Evolutionary conservation across 2,113 vertebrate genomes (phyloP).

Genomic region (Athene noctua): DNA sequence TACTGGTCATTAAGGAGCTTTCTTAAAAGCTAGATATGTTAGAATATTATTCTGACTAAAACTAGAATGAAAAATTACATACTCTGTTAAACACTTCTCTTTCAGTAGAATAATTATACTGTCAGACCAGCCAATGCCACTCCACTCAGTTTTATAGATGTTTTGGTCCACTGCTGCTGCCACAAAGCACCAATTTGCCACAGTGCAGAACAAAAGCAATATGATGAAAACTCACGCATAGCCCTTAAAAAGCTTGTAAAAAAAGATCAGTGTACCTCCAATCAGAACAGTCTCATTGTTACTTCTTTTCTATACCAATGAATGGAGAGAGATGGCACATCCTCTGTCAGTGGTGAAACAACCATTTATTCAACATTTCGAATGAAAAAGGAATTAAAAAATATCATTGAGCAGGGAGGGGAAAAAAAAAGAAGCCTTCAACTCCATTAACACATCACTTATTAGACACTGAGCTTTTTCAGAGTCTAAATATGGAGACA

Average conservation of each 20-base stretch:
- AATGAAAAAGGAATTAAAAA: neutral
- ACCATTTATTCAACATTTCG: neutral
- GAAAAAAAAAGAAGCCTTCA: neutral
- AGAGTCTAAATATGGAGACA: neutral
- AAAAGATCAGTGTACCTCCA: neutral
- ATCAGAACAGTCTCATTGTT: neutral
- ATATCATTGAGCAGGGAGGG: rapidly evolving
- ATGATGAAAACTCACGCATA: neutral
- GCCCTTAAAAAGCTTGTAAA: neutral
- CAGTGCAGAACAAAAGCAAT: neutral
- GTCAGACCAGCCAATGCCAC: neutral
- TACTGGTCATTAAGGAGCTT: neutral
- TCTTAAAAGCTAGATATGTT: neutral
- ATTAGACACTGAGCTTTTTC: neutral
- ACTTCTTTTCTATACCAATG: neutral
- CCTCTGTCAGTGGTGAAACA: neutral
- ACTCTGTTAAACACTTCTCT: neutral
- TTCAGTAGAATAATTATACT: neutral
- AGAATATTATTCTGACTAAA: neutral
- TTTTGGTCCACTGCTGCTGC: neutral
- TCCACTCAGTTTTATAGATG: neutral
- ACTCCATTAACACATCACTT: neutral
- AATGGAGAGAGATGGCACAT: rapidly evolving
- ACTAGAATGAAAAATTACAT: neutral
- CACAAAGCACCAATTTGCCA: neutral